Conservation (phyloP, 1,140 invertebrate genomes). For the Adoxophyes honmai region DNA sequence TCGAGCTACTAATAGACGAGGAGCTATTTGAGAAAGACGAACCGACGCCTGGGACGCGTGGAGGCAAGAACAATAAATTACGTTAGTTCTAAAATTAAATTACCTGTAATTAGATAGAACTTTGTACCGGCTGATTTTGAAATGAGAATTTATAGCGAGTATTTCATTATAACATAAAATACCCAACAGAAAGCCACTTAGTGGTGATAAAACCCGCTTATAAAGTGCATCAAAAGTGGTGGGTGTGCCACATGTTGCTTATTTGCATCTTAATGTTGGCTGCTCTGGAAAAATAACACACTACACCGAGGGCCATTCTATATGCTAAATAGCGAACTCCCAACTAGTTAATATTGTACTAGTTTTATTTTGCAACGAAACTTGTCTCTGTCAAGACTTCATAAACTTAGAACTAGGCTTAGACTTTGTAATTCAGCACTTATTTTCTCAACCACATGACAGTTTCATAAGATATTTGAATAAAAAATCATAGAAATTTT, state of each 20-base stretch:
- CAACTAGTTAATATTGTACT: constrained; percentile 15
- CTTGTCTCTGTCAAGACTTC: constrained; percentile 1
- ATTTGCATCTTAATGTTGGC: constrained; percentile 32
- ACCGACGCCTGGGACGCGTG: constrained; percentile 18
- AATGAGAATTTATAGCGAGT: too few relatives aligned
- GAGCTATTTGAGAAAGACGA: constrained; percentile 77
- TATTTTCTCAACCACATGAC: constrained; percentile 18
- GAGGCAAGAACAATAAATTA: constrained; percentile 20
- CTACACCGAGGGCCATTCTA: constrained; percentile 17
- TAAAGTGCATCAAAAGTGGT: constrained; percentile 20
- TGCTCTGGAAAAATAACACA: constrained; percentile 31
- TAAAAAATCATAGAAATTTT: too few relatives aligned
- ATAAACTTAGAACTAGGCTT: neutral
- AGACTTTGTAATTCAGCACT: constrained; percentile 17
- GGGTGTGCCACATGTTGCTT: constrained; percentile 19
- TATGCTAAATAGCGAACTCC: constrained; percentile 20
- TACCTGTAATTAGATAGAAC: too few relatives aligned
- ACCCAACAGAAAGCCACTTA: neutral
- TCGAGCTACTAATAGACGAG: constrained; percentile 93
- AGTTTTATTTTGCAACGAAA: constrained; percentile 20
- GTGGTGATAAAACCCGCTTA: neutral
- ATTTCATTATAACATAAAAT: too few relatives aligned
- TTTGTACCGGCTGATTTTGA: too few relatives aligned
- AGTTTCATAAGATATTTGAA: constrained; percentile 26
- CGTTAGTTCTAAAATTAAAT: constrained; percentile 15